These are phyloP conservation scores for Paramormyrops hopkinsi DNA, from an alignment of 2,797 vertebrate genomes.

Conservation along the genomic window DNA sequence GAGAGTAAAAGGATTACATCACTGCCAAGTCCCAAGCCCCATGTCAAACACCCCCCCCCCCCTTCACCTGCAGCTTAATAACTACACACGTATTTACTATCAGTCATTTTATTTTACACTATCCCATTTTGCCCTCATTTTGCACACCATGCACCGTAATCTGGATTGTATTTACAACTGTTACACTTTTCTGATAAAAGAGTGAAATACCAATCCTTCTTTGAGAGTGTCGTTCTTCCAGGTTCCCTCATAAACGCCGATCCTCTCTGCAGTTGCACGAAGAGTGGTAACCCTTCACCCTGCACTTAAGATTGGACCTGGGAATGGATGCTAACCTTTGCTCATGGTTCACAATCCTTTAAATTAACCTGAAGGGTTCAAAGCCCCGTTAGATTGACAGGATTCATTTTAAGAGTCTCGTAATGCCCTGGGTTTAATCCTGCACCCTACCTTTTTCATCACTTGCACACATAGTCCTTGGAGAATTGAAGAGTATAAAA, in stretches of 20 bases:
- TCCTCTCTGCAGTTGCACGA: neutral
- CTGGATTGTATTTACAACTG: neutral
- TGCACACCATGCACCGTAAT: neutral
- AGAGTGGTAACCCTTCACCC: neutral
- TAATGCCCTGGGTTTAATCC: neutral
- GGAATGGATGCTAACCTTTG: neutral
- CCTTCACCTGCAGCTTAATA: neutral
- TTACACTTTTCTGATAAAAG: neutral
- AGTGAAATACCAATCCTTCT: neutral
- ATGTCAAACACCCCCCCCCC: neutral
- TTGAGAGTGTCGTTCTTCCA: neutral
- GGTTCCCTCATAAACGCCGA: neutral
- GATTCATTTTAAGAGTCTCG: neutral
- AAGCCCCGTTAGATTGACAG: neutral
- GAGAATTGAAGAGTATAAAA: neutral
- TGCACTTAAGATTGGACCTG: neutral
- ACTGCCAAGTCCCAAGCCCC: neutral
- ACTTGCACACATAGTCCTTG: neutral
- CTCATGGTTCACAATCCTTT: neutral
- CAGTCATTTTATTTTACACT: neutral
- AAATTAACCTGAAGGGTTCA: conserved; percentile 4
- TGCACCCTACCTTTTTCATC: neutral
- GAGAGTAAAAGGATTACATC: neutral
- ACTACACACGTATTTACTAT: neutral
- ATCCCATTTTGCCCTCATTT: neutral